phyloP scores from a whole-genome alignment of 2,113 vertebrate genomes.

The Todiramphus chloris region DNA sequence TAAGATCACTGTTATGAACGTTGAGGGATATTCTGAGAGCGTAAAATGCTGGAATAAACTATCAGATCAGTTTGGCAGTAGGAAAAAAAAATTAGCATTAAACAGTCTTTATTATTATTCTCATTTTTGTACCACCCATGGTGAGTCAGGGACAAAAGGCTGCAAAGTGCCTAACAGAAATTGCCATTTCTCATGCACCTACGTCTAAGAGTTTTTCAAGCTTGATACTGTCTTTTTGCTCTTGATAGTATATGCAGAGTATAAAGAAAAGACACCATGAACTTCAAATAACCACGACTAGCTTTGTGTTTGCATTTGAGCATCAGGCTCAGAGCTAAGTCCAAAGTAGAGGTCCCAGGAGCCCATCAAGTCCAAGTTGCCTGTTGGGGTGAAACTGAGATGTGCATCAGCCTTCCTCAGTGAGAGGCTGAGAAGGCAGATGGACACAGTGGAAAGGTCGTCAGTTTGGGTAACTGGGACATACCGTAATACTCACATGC shows the following conservation, averaged over 20 bases:
- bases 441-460: background rate
- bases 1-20: background rate
- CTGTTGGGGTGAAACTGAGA: background rate
- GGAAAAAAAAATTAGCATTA: background rate
- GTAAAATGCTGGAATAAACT: background rate
- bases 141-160: background rate
- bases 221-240: background rate
- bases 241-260: background rate
- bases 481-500: background rate
- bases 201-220: background rate
- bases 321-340: background rate
- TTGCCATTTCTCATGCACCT: background rate
- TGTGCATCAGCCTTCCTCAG: background rate
- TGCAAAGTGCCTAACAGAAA: background rate
- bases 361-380: background rate
- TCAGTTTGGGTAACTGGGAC: background rate
- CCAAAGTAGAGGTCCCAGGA: background rate
- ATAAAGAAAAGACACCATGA: background rate
- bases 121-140: background rate
- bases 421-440: background rate
- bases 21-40: background rate
- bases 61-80: background rate
- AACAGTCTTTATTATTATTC: background rate
- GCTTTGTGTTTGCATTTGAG: background rate
- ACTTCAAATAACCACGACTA: background rate